phyloP scores from a whole-genome alignment of 2,888 invertebrate genomes.

The Drosophila neonasuta region DNA sequence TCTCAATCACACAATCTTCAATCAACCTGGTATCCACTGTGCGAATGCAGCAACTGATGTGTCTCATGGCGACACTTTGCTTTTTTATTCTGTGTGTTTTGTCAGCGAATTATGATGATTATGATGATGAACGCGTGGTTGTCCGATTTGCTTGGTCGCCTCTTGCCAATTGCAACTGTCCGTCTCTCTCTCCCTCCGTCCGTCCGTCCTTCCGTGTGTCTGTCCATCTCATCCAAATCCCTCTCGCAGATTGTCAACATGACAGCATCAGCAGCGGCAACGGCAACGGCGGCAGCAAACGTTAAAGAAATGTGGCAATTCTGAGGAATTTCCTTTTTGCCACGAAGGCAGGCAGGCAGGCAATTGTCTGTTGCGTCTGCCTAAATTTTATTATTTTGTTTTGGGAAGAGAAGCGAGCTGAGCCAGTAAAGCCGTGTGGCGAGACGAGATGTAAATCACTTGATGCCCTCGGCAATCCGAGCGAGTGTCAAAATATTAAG shows the following conservation, averaged over 20 bases:
- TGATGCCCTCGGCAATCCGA: slow-evolving; percentile 55
- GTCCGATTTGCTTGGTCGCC: slow-evolving; percentile 68
- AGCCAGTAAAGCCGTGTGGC: slow-evolving; percentile 22
- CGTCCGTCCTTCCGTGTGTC: neutral
- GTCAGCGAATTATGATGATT: slow-evolving; percentile 80
- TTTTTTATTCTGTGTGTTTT: slow-evolving; percentile 43
- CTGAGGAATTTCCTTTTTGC: slow-evolving; percentile 53
- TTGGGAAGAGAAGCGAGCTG: neutral
- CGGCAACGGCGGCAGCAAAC: slow-evolving; percentile 20
- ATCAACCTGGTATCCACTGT: slow-evolving; percentile 41
- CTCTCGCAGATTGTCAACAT: slow-evolving; percentile 53
- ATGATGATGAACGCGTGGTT: slow-evolving; percentile 78
- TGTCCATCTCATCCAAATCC: neutral
- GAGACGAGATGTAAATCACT: slow-evolving; percentile 61
- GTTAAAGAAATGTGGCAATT: slow-evolving; percentile 54
- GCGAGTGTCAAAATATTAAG: slow-evolving; percentile 78
- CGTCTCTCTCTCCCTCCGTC: neutral
- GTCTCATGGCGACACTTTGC: slow-evolving; percentile 48
- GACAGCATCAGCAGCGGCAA: slow-evolving; percentile 37
- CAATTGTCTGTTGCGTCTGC: slow-evolving; percentile 63
- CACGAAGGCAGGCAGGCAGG: slow-evolving; percentile 46
- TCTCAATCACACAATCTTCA: too few species aligned
- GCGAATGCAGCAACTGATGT: slow-evolving; percentile 35
- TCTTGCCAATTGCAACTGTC: slow-evolving; percentile 62
- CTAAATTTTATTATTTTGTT: neutral